phyloP scores from a whole-genome alignment of 2,113 vertebrate species.

The Struthidea cinerea region DNA sequence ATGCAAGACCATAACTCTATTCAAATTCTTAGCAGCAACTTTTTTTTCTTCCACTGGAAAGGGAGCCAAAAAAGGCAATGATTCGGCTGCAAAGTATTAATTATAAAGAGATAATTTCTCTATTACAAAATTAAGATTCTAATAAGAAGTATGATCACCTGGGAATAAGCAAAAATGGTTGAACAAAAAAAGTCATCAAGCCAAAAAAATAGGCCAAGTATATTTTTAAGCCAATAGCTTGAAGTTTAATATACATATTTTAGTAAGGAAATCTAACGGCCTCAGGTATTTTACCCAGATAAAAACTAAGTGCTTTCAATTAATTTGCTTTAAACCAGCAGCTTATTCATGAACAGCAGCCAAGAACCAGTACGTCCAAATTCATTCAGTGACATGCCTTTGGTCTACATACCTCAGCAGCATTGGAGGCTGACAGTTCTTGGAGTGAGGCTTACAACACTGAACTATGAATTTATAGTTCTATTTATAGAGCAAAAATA shows the following conservation, averaged over 20 bases:
- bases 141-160: neutral
- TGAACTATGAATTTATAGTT: neutral
- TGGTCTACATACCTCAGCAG: neutral
- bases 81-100: neutral
- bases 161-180: neutral
- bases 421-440: neutral
- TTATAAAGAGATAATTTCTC: neutral
- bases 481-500: neutral
- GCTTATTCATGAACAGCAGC: neutral
- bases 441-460: neutral
- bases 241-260: neutral
- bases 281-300: neutral
- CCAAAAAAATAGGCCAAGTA: neutral
- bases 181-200: neutral
- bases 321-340: neutral
- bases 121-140: neutral
- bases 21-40: neutral
- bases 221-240: neutral
- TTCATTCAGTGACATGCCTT: neutral
- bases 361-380: neutral
- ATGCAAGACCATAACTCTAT: neutral
- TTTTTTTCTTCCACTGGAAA: neutral
- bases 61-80: neutral
- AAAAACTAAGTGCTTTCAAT: neutral
- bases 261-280: neutral